Evolutionary conservation across 30 jellyfish, hydroid and myxozoan genomes (phyloP), one percentile per base, ranked within the genome.

Genomic region (Aurelia aurita complex sp. Pacific): DNA sequence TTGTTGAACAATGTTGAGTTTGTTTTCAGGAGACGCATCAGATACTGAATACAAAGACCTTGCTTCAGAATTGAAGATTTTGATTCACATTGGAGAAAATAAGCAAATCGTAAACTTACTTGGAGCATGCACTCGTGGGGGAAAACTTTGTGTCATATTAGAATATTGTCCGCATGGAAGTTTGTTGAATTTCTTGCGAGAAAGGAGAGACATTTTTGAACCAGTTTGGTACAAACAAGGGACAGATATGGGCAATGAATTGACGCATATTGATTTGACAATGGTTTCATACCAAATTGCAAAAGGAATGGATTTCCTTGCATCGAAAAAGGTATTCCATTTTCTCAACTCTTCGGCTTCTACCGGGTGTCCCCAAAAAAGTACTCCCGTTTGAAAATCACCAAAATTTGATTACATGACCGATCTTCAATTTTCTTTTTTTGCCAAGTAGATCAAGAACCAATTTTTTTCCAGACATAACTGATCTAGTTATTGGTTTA

Each of bases 141-240:
- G 98, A 17, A 95, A 90, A 62, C 86, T 95, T 9, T 87, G 91
- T 66, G 97, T 95, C 29, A 82, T 95, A 36, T 64, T 95, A 68
- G 99, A 95, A 54, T 95, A 88, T 67, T 95, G 99, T 68, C 96
- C 96, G 2, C 95, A 90, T 78, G 99, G 99, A 6, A 87, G 93
- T 78, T 68, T 95, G 85, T 73, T 95, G 82, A 76, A 59, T 51
- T 95, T 89, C 85, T 77, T 95, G 81, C 91, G 97, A 7, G 89
- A 78, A 17, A 81, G 91, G 59, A 80, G 97, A 80, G 96, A 76
- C 14, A 81, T 76, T 9, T 95, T 85, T 78, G 86, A 90, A 42
- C 97, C 97, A 33, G 69, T 64, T 19, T 95, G 99, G 99, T 55
- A 55, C 43, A 86, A 90, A 74, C 68, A 76, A 50, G 94, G 86